phyloP scores from a whole-genome alignment of 2,888 invertebrate genomes.

The Dryococelus australis region DNA sequence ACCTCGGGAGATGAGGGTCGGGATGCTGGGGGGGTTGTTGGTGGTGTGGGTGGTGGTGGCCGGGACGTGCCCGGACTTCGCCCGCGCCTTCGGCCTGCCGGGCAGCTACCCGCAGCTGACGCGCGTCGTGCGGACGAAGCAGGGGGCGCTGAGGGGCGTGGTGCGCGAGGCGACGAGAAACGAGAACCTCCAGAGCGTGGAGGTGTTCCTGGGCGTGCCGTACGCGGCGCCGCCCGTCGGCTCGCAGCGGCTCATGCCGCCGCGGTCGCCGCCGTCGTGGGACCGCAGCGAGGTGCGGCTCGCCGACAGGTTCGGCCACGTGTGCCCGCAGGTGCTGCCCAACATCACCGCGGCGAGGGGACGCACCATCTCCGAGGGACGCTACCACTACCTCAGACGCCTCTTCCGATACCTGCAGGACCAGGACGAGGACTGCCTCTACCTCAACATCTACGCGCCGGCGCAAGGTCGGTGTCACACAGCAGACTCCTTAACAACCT shows the following conservation, averaged over 20 bases:
- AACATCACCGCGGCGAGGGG: slow-evolving; percentile 57
- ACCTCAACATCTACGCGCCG: slow-evolving; percentile 91
- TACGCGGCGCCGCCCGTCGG: slow-evolving; percentile 83
- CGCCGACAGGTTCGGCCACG: slow-evolving; percentile 77
- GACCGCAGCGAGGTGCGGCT: slow-evolving; percentile 66
- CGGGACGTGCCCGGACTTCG: not conserved
- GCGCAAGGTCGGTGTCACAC: slow-evolving; percentile 82
- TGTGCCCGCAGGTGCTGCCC: slow-evolving; percentile 85
- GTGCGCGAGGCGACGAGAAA: slow-evolving; percentile 68
- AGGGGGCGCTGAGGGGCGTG: slow-evolving; percentile 73
- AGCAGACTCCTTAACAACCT: no score
- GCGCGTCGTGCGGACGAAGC: slow-evolving; percentile 69
- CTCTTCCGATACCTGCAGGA: slow-evolving; percentile 69
- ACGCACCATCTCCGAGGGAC: slow-evolving; percentile 66
- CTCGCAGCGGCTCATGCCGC: slow-evolving; percentile 82
- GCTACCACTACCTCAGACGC: slow-evolving; percentile 74
- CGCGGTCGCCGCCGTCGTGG: slow-evolving; percentile 85
- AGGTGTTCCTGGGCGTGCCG: slow-evolving; percentile 78
- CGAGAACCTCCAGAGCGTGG: slow-evolving; percentile 70
- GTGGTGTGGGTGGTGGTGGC: not conserved
- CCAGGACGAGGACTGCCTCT: slow-evolving; percentile 82
- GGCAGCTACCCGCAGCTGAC: not conserved
- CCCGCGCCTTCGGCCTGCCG: not conserved
- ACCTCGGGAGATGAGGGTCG: not conserved
- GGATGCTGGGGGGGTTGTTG: not conserved